A percentile compares a stretch with the other conserved stretches of the same genome.
Conservation (phyloP, 2,888 invertebrate species). For the Melanargia galathea region DNA sequence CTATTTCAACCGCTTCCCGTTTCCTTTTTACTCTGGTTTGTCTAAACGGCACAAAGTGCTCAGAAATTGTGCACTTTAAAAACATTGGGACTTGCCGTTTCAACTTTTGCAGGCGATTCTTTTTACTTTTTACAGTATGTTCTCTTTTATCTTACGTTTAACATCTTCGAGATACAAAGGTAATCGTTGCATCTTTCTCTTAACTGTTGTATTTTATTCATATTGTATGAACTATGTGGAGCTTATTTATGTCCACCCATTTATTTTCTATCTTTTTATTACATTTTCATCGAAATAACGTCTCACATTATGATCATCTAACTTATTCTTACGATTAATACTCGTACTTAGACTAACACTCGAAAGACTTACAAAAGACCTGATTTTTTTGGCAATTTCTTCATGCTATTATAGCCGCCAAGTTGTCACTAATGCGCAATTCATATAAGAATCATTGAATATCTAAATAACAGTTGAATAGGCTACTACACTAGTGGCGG, state of each 20-base stretch:
- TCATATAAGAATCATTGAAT: too few relatives aligned
- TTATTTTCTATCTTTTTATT: not conserved
- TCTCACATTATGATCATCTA: too few relatives aligned
- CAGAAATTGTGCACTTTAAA: conserved; percentile 33
- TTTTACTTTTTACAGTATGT: conserved; percentile 24
- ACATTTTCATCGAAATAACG: not conserved
- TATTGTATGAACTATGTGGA: conserved; percentile 4
- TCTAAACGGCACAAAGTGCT: conserved; percentile 35
- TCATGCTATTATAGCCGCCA: too few relatives aligned
- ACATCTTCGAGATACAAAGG: conserved; percentile 4
- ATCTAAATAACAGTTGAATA: too few relatives aligned
- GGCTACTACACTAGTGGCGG: too few relatives aligned
- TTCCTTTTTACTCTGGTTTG: conserved; percentile 31
- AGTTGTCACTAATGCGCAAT: too few relatives aligned
- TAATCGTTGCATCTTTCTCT: conserved; percentile 3
- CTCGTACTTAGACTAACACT: too few relatives aligned
- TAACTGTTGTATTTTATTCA: not conserved
- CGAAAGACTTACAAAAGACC: too few relatives aligned
- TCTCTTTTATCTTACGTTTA: conserved; percentile 23
- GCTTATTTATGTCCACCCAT: not conserved
- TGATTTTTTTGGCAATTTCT: too few relatives aligned
- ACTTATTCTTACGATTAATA: too few relatives aligned
- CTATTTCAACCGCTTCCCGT: conserved; percentile 35
- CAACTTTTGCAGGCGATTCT: conserved; percentile 23
- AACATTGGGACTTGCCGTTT: conserved; percentile 28